Conservation (phyloP, 2,797 vertebrate species). For the Scleropages formosus region DNA sequence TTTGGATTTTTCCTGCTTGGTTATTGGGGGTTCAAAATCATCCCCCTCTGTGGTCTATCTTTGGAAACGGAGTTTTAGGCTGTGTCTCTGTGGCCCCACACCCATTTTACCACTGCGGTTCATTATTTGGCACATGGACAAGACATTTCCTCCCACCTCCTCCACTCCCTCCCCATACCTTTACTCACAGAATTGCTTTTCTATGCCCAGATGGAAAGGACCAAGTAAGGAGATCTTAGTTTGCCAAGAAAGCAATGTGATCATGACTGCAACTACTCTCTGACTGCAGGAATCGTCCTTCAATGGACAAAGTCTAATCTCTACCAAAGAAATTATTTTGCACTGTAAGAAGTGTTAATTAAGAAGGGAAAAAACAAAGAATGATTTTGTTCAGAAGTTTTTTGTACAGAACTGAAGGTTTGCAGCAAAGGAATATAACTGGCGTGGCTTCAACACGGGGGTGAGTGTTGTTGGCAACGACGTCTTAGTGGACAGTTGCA, state of each 20-base stretch:
- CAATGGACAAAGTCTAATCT: neutral
- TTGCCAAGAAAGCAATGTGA: neutral
- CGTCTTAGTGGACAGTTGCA: no score
- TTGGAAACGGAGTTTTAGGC: neutral
- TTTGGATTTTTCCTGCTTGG: neutral
- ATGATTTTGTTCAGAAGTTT: neutral
- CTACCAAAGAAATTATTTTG: conserved; percentile 6
- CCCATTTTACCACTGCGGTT: neutral
- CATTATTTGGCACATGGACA: conserved; percentile 12
- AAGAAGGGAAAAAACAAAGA: conserved; percentile 8
- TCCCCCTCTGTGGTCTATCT: neutral
- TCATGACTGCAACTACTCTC: conserved; percentile 2
- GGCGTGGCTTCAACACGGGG: no score
- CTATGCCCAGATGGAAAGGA: neutral
- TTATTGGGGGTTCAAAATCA: neutral
- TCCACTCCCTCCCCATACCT: neutral
- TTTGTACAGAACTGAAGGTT: neutral
- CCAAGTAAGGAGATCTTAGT: neutral
- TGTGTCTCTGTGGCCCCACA: neutral
- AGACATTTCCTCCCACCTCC: no score
- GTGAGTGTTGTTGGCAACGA: neutral
- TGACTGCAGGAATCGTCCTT: neutral
- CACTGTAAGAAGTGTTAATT: conserved; percentile 16
- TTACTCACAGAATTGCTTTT: conserved; percentile 21
- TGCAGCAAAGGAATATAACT: neutral